Conservation (phyloP, 1,140 invertebrate species). For the Aricia agestis region DNA sequence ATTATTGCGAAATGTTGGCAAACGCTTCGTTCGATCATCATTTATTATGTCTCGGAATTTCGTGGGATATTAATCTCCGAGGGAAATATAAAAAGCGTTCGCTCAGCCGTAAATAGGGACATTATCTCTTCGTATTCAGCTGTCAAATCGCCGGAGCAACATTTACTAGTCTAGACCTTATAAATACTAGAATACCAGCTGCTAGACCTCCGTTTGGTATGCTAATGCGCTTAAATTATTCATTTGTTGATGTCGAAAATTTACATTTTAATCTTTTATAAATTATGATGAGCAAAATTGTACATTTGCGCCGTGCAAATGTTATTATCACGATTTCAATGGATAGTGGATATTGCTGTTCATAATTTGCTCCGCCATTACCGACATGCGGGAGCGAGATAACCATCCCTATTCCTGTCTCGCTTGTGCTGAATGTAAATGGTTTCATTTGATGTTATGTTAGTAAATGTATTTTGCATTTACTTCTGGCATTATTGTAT, state of each 20-base stretch:
- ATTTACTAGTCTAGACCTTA: conserved; percentile 20
- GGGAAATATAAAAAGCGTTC: background rate
- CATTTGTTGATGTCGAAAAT: conserved; percentile 1
- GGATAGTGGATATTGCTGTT: conserved; percentile 28
- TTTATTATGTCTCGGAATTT: background rate
- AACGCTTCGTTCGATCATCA: background rate
- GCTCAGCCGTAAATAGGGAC: background rate
- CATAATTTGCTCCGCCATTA: conserved; percentile 68
- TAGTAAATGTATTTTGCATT: conserved; percentile 64
- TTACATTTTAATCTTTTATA: conserved; percentile 2
- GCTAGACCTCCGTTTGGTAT: conserved; percentile 20
- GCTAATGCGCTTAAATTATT: background rate
- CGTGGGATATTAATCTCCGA: background rate
- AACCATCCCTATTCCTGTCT: conserved; percentile 35
- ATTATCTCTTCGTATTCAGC: conserved; percentile 22
- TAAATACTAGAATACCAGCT: conserved; percentile 23
- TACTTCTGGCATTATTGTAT: conserved; percentile 35
- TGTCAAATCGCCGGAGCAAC: conserved; percentile 1
- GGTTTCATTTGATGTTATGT: conserved; percentile 68
- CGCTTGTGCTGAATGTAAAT: conserved; percentile 65
- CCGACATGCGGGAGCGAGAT: conserved; percentile 46
- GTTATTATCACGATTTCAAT: conserved; percentile 10
- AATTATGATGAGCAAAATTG: conserved; percentile 4
- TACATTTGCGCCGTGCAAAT: conserved; percentile 7
- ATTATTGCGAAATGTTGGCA: conserved; percentile 6